These are phyloP conservation scores for Meleagris gallopavo DNA, from an alignment of 2,113 vertebrate species.

Conservation along the genomic window DNA sequence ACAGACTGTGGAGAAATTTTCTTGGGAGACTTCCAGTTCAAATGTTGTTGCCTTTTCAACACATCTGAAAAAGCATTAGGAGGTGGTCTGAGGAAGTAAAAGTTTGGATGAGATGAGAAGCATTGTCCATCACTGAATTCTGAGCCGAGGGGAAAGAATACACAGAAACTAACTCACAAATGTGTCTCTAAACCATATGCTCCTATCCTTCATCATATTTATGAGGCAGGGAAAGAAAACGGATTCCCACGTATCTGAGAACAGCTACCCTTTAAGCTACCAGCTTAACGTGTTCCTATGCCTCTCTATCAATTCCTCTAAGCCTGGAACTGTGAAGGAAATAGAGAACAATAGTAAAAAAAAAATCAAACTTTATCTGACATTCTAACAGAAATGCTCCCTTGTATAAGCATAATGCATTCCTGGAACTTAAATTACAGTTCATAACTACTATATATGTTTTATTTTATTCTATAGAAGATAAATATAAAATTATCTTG, in stretches of 20 bases:
- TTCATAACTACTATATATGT: neutral
- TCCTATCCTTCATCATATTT: accelerated
- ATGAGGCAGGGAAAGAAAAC: neutral
- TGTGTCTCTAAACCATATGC: neutral
- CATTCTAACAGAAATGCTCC: neutral
- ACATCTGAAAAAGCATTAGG: neutral
- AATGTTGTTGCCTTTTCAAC: neutral
- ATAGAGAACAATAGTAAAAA: neutral
- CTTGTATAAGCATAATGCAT: neutral
- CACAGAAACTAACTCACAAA: neutral
- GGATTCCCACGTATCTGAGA: neutral
- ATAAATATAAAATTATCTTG: neutral
- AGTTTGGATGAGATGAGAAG: neutral
- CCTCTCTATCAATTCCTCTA: accelerated
- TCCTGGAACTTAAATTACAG: neutral
- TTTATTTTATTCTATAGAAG: neutral
- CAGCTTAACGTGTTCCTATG: neutral
- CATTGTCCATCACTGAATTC: neutral
- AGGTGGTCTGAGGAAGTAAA: neutral
- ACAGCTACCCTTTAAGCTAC: neutral
- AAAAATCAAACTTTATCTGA: neutral
- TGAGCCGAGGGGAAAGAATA: neutral
- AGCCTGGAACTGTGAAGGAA: neutral
- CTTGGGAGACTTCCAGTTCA: slow-evolving; percentile 10
- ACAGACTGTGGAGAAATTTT: neutral